Percentiles rank a stretch among this genome's conserved stretches.
Conservation (phyloP, 2,113 vertebrate species). For the Podarcis muralis region DNA sequence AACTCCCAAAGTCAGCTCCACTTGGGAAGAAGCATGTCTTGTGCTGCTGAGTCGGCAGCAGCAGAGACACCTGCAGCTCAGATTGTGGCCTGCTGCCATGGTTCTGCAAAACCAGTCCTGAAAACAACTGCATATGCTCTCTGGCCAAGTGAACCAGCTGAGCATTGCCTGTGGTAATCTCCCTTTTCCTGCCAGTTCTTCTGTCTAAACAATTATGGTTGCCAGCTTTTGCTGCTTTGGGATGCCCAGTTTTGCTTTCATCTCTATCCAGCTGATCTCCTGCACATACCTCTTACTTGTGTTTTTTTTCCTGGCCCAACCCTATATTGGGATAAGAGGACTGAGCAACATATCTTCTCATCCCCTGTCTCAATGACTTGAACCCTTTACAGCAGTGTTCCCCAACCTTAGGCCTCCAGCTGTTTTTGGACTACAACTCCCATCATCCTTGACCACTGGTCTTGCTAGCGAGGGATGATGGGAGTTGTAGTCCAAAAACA, state of each 20-base stretch:
- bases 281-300: not conserved
- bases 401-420: no score
- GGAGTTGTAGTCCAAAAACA: no score
- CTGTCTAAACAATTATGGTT: not conserved
- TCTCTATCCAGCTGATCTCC: not conserved
- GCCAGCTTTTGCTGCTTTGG: not conserved
- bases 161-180: not conserved
- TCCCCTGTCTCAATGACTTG: not conserved
- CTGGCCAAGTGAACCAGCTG: not conserved
- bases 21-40: not conserved
- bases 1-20: not conserved
- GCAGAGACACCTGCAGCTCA: not conserved
- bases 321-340: not conserved
- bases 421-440: no score
- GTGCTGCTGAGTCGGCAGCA: not conserved
- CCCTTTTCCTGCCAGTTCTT: not conserved
- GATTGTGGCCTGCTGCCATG: not conserved
- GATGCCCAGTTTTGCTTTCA: not conserved
- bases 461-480: no score
- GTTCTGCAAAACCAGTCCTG: not conserved
- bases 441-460: no score
- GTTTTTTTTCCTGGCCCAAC: not conserved
- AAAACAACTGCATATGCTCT: not conserved
- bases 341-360: not conserved
- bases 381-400: not conserved